These are phyloP conservation scores for Euura lappo DNA, from an alignment of 1,140 invertebrate genomes.

Conservation along the genomic window DNA sequence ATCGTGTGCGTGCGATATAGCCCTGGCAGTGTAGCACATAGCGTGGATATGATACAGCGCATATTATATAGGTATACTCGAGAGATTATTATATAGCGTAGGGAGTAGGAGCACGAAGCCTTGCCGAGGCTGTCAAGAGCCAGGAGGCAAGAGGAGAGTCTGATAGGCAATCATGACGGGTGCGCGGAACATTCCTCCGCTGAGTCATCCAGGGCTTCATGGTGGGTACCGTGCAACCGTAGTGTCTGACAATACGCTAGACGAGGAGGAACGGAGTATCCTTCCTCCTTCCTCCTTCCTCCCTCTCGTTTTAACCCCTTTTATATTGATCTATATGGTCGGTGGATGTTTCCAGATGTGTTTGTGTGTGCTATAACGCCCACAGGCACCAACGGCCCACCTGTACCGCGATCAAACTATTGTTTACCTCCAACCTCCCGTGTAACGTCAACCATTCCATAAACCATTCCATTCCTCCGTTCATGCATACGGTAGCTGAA, in stretches of 20 bases:
- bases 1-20: neutral
- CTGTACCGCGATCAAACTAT: neutral
- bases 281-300: no score
- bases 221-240: neutral
- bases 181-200: neutral
- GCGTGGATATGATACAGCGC: neutral
- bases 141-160: neutral
- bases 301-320: no score
- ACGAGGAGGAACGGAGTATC: neutral
- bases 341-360: no score
- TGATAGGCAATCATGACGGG: constrained; percentile 3
- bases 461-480: neutral
- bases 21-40: neutral
- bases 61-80: neutral
- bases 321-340: no score
- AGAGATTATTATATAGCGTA: neutral
- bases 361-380: no score
- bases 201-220: neutral
- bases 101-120: no score
- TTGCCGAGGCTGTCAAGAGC: no score
- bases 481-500: neutral
- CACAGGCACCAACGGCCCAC: neutral
- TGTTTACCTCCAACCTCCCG: neutral
- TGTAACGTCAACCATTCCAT: neutral
- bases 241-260: neutral